Conservation (phyloP, 2,888 invertebrate genomes). For the Netelia inedita region DNA sequence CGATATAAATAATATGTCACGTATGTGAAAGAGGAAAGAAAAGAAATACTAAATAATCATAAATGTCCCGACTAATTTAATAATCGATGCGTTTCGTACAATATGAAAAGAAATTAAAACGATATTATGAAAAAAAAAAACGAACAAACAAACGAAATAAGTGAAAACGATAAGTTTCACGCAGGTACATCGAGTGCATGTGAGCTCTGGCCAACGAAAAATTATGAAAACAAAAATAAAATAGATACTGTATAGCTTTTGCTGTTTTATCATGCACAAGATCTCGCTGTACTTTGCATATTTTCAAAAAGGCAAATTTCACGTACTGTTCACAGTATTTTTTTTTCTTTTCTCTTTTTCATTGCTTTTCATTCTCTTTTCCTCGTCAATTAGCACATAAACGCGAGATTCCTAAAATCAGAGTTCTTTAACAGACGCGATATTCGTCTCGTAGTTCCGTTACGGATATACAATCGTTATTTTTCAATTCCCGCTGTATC, state of each 20-base stretch:
- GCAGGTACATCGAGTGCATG: constrained; percentile 34
- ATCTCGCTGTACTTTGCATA: not conserved
- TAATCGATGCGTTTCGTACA: not conserved
- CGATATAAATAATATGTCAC: not conserved
- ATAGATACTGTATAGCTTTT: not conserved
- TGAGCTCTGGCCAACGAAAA: constrained; percentile 5
- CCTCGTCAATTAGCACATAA: constrained; percentile 5
- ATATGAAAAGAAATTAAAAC: not conserved
- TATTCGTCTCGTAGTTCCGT: not conserved
- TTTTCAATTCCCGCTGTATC: constrained; percentile 13
- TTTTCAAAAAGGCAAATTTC: not conserved
- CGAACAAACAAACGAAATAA: constrained; percentile 3
- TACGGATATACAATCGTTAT: not conserved
- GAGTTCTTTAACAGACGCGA: constrained; percentile 27
- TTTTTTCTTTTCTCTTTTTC: not conserved
- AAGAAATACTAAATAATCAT: not conserved
- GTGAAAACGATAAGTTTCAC: constrained; percentile 8
- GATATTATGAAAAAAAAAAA: not conserved
- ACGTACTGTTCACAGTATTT: not conserved
- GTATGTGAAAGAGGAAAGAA: not conserved
- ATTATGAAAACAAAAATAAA: constrained; percentile 16
- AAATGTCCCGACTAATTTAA: not conserved
- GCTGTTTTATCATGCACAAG: constrained; percentile 8
- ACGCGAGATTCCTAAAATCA: constrained; percentile 26
- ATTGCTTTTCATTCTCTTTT: not conserved